Evolutionary conservation across 1,140 invertebrate species (phyloP), one percentile per base, ranked within the genome.

Genomic region (Holcopasites calliopsidis): DNA sequence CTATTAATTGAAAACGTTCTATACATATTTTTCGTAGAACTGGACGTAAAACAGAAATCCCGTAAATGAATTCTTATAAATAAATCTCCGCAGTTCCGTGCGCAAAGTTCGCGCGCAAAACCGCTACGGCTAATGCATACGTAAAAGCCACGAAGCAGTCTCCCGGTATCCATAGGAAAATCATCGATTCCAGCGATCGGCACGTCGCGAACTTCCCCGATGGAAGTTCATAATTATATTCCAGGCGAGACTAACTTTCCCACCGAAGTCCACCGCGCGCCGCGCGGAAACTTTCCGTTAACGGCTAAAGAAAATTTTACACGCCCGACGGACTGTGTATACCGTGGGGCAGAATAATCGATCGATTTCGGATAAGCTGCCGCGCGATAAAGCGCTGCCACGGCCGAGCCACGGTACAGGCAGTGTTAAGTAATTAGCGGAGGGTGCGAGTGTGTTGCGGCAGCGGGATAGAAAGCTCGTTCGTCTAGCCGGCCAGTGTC

Each of bases 371-470:
- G 21, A 62, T 76, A 71, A 72, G 38, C 58, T 18, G 10, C n/a
- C 44, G 44, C 33, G 21, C 26, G 58, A 70, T 77, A 69, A 49
- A 54, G 23, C 16, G n/a, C n/a, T n/a, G 44, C 6, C 38, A 13
- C 42, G 35, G 40, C 8, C 2, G 40, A 18, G 23, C n/a, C 35
- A 1, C 8, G 31, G 2, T 54, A 77, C 68, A 49, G 58, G 49
- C 26, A n/a, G 57, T 49, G 75, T 72, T 72, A 64, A 77, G 47
- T 70, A 72, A 77, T 77, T 77, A 77, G 16, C 49, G 54, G n/a
- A n/a, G n/a, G 49, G 21, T 77, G 40, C 57, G 64, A 77, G 57
- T 47, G 68, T 21, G 57, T 72, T 72, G 62, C 44, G 13, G 44
- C 44, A 3, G 44, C 44, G 44, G 13, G 38, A n/a, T n/a, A n/a